These are phyloP conservation scores for Pteronura brasiliensis DNA, from an alignment of 2,113 vertebrate genomes.

Conservation along the genomic window DNA sequence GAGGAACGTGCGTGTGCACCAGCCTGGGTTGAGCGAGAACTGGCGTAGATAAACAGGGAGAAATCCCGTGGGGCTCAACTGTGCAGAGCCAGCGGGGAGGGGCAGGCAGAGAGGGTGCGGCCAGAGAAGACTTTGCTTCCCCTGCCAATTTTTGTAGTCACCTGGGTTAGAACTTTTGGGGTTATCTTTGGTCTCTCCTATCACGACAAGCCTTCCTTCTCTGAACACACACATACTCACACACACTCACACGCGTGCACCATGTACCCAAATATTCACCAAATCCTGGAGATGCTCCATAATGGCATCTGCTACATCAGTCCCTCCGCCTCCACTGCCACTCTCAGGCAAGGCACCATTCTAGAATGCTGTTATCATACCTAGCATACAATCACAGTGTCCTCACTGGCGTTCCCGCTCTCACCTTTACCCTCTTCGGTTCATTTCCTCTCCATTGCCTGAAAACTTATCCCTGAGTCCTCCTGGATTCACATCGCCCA, in stretches of 20 bases:
- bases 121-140: neutral
- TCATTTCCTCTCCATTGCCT: neutral
- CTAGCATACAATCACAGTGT: neutral
- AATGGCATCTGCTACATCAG: neutral
- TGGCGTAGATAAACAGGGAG: neutral
- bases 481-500: neutral
- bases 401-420: neutral
- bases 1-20: neutral
- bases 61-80: neutral
- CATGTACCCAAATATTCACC: neutral
- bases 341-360: neutral
- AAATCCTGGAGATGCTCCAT: neutral
- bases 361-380: neutral
- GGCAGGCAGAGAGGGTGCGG: neutral
- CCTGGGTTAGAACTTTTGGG: neutral
- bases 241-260: no score
- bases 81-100: rapidly evolving
- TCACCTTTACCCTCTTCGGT: neutral
- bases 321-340: neutral
- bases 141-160: neutral
- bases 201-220: neutral
- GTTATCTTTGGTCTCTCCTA: neutral
- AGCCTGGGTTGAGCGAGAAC: neutral
- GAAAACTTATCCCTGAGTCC: neutral
- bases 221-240: neutral